A percentile compares a stretch with the other conserved stretches of the same genome.
Evolutionary conservation across 2,113 vertebrate species (phyloP).

Genomic region (Cricetomys ansorgei): DNA sequence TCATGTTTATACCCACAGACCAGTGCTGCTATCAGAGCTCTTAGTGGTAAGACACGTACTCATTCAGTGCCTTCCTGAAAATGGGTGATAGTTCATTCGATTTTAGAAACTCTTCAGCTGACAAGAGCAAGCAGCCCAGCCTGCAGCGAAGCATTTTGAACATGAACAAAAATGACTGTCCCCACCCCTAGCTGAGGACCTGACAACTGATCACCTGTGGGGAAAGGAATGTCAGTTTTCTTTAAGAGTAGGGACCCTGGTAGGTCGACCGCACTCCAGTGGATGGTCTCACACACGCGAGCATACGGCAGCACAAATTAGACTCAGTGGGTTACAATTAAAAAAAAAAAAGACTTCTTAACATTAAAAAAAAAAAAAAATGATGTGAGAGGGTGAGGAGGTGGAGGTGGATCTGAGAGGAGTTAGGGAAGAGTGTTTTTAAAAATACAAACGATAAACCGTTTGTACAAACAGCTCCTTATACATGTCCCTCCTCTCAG

Average conservation of each 20-base stretch:
- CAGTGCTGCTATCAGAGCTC: not conserved
- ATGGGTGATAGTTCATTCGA: not conserved
- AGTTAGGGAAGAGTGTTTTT: no score
- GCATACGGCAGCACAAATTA: not conserved
- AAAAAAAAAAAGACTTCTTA: no score
- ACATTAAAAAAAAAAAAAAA: no score
- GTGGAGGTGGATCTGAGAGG: not conserved
- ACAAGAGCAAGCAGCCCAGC: not conserved
- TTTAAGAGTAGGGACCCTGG: not conserved
- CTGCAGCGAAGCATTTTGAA: not conserved
- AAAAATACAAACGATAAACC: not conserved
- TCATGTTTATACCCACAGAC: not conserved
- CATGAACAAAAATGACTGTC: not conserved
- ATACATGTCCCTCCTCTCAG: not conserved
- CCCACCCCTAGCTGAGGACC: not conserved
- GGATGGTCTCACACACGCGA: not conserved
- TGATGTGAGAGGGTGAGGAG: no score
- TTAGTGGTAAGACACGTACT: not conserved
- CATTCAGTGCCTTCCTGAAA: not conserved
- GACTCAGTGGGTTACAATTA: not conserved
- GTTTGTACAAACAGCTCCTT: not conserved
- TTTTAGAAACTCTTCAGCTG: not conserved
- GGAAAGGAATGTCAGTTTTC: not conserved
- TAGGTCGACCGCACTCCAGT: not conserved
- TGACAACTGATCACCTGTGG: not conserved